These are phyloP conservation scores for Apamea sordens DNA, from an alignment of 2,888 invertebrate species.

Conservation along the genomic window DNA sequence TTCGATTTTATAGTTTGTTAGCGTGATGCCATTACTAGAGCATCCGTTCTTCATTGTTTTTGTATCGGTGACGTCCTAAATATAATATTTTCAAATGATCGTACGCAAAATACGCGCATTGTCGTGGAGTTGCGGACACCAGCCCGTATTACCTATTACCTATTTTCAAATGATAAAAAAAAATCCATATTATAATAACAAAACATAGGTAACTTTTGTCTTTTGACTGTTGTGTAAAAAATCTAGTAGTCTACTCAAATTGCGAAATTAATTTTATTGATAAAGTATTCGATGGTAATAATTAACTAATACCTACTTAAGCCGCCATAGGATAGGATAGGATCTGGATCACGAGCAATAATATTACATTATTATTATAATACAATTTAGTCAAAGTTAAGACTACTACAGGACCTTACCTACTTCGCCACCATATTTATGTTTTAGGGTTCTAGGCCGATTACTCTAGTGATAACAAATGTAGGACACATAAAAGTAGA, in stretches of 20 bases:
- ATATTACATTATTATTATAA: background rate
- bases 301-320: too few species aligned
- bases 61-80: background rate
- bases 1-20: background rate
- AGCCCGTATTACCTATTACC: too few species aligned
- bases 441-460: background rate
- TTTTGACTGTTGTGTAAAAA: too few species aligned
- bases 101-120: too few species aligned
- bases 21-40: background rate
- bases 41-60: background rate
- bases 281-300: too few species aligned
- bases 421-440: too few species aligned
- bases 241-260: too few species aligned
- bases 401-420: background rate
- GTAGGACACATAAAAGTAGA: background rate
- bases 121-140: too few species aligned
- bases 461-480: too few species aligned
- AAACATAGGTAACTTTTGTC: too few species aligned
- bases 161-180: background rate
- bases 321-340: too few species aligned
- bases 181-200: background rate
- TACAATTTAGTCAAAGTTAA: background rate
- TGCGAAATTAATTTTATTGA: too few species aligned
- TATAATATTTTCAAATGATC: background rate
- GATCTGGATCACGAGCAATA: background rate